These are phyloP conservation scores for Jacana jacana DNA, from an alignment of 2,113 vertebrate species.

Conservation along the genomic window DNA sequence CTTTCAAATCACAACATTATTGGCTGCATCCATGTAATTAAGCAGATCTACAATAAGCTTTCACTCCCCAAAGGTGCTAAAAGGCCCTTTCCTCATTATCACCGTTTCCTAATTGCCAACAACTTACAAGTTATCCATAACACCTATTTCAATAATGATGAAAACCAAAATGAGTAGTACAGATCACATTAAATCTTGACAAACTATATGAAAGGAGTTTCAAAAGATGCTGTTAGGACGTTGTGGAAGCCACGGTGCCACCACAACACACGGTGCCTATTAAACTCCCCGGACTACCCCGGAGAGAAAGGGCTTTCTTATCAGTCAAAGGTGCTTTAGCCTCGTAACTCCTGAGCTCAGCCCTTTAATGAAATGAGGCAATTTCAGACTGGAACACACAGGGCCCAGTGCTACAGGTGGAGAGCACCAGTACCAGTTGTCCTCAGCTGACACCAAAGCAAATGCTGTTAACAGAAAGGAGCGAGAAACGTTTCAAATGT, in stretches of 20 bases:
- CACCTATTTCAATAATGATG: not conserved
- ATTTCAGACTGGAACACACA: not conserved
- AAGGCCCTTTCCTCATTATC: not conserved
- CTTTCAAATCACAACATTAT: not conserved
- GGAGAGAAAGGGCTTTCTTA: not conserved
- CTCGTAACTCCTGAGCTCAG: rapidly evolving
- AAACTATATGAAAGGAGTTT: not conserved
- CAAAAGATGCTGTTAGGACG: not conserved
- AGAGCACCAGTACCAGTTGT: not conserved
- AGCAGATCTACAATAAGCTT: not conserved
- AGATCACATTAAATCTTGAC: not conserved
- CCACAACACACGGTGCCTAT: not conserved
- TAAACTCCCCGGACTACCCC: not conserved
- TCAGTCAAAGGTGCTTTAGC: not conserved
- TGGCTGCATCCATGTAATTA: not conserved
- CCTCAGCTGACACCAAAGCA: not conserved
- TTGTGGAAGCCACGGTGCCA: not conserved
- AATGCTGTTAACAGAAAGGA: not conserved
- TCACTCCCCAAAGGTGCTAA: not conserved
- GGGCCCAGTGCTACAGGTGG: not conserved
- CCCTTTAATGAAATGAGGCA: not conserved
- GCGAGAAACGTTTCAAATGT: no score
- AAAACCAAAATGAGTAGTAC: not conserved
- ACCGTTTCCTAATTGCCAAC: not conserved
- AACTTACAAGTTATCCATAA: not conserved